Evolutionary conservation across 2,797 vertebrate species (phyloP), one percentile per base, ranked within the genome.

Genomic region (Smutsia gigantea): DNA sequence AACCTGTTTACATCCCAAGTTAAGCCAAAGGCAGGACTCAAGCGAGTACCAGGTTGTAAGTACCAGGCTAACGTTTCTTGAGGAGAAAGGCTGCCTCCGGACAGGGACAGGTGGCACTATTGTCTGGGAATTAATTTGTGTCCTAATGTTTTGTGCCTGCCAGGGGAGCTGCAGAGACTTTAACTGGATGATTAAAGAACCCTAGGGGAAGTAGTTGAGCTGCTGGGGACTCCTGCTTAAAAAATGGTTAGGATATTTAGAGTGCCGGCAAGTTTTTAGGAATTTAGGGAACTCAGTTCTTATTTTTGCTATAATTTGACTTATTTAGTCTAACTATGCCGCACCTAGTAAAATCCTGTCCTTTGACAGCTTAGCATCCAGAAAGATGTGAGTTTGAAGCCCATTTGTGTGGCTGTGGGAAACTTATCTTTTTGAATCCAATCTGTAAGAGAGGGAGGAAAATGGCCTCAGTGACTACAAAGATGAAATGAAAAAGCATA

Each of bases 41-140:
- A 46, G 55, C 21, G 19, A 57, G 57, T 2, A 18, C 25, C 57
- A 39, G 71, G 64, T 17, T 68, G 1, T 10, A 23, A 23, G 7
- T 12, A 49, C 10, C 27, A 18, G 39, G 51, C 37, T 63, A 7
- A 4, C 25, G 37, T 27, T 37, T 39, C 51, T 31, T 15, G 63
- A 74, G 75, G 53, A 78, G 74, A 75, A 69, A 71, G 7, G 23
- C 51, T 31, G 72, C 61, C 6, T 53, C 15, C 1, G 55, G 51
- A 75, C 46, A 25, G 49, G 25, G 68, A 72, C 94, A 94, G 90
- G 68, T 79, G 96, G 91, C 42, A 13, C 94, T 34, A 10, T 42
- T 94, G 53, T 84, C 39, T 21, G 39, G 89, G 37, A 69, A 69
- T 46, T 42, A 63, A 88, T 83, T 25, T 57, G 68, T 85, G 37